A percentile compares a stretch with the other conserved stretches of the same genome.
These are phyloP conservation scores for Thamnaconus septentrionalis DNA, from an alignment of 2,113 vertebrate genomes.

Conservation along the genomic window DNA sequence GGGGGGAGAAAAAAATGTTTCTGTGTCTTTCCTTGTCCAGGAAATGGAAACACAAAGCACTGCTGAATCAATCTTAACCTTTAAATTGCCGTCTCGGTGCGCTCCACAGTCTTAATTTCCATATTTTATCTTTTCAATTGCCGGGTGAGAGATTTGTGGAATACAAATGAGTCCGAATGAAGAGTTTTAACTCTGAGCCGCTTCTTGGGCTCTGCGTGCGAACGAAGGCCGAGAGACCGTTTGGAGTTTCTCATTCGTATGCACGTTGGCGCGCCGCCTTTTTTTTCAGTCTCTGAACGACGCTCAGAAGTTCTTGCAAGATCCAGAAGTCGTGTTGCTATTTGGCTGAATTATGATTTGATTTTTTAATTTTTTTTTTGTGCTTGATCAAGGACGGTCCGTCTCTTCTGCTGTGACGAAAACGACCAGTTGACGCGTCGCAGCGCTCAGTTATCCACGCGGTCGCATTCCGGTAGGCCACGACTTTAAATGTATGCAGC, in stretches of 20 bases:
- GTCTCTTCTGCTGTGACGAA: too few species aligned
- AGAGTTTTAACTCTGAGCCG: slow-evolving; percentile 31
- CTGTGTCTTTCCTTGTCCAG: slow-evolving; percentile 2
- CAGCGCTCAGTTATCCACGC: neutral
- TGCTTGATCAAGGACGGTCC: too few species aligned
- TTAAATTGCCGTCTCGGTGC: slow-evolving; percentile 50
- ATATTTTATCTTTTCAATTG: slow-evolving; percentile 67
- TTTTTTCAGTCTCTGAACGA: slow-evolving; percentile 15
- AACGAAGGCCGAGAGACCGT: slow-evolving; percentile 13
- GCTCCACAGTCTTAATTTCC: slow-evolving; percentile 48
- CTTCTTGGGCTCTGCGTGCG: slow-evolving; percentile 28
- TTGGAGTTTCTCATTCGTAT: slow-evolving; percentile 18
- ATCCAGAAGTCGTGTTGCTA: slow-evolving; percentile 11
- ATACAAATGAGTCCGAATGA: slow-evolving; percentile 49
- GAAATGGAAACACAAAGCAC: slow-evolving; percentile 42
- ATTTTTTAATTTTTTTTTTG: slow-evolving; percentile 9
- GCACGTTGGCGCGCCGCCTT: slow-evolving; percentile 14
- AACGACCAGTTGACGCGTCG: neutral
- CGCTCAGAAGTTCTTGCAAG: neutral
- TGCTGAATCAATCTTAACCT: slow-evolving; percentile 58
- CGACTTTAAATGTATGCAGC: slow-evolving; percentile 11
- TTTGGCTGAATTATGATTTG: slow-evolving; percentile 14
- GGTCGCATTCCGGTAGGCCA: too few species aligned
- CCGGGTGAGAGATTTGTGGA: slow-evolving; percentile 49
- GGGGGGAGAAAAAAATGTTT: too few species aligned